Evolutionary conservation across 2,113 vertebrate species (phyloP).

Genomic region (Pterophyllum scalare): DNA sequence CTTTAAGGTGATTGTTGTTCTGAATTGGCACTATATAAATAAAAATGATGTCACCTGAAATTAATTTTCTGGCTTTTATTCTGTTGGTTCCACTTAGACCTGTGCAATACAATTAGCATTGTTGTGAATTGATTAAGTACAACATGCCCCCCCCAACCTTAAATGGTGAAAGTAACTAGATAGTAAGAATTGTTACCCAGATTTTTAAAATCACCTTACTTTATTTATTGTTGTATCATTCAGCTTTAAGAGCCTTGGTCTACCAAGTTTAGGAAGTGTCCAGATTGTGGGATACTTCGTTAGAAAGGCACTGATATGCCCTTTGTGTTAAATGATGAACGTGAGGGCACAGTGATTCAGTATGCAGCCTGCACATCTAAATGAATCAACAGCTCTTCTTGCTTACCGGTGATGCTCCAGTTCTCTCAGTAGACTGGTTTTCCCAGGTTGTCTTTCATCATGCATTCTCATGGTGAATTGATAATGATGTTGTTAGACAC

Average conservation of each 20-base stretch:
- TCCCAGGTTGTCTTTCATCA: background rate
- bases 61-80: no score
- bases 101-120: background rate
- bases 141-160: no score
- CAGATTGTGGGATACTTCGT: background rate
- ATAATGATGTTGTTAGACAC: conserved; percentile 32
- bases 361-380: background rate
- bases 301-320: background rate
- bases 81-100: no score
- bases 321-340: background rate
- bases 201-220: no score
- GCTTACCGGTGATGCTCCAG: background rate
- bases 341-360: no score
- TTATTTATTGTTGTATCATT: background rate
- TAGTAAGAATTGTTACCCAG: no score
- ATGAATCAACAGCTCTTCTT: background rate
- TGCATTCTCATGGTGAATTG: conserved; percentile 2
- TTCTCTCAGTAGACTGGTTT: background rate
- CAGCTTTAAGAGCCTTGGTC: background rate
- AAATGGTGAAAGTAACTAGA: no score
- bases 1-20: no score
- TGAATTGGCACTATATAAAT: no score
- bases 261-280: background rate
- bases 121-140: background rate
- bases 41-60: no score